Conservation (phyloP, 2,888 invertebrate genomes). For the Caenorhabditis japonica region DNA sequence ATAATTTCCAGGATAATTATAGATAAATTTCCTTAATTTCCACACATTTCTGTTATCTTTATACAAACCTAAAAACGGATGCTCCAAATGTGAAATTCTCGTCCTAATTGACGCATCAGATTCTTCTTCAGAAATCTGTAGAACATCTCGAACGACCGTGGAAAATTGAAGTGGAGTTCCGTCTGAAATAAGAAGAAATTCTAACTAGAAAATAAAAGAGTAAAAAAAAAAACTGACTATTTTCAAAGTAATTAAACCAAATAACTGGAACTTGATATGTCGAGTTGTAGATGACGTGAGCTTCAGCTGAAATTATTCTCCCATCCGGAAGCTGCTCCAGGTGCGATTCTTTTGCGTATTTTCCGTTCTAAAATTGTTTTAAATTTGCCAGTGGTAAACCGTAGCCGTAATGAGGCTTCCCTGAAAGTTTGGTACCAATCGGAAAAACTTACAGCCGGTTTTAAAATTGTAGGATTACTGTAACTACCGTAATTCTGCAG, state of each 20-base stretch:
- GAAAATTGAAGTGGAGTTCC: slow-evolving; percentile 18
- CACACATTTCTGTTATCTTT: no score
- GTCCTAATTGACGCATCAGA: slow-evolving; percentile 13
- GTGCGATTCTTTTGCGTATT: slow-evolving; percentile 17
- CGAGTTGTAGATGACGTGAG: slow-evolving; percentile 62
- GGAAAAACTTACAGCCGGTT: no score
- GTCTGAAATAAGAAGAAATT: slow-evolving; percentile 18
- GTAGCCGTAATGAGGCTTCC: no score
- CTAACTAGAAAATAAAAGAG: neutral
- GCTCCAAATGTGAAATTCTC: slow-evolving; percentile 36
- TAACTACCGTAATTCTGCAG: no score
- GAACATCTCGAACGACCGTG: slow-evolving; percentile 20
- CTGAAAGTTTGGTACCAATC: no score
- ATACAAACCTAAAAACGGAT: slow-evolving; percentile 24
- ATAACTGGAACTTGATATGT: slow-evolving; percentile 67
- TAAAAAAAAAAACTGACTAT: slow-evolving; percentile 43
- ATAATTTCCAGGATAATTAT: no score
- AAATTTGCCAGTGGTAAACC: no score
- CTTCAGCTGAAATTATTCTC: slow-evolving; percentile 15
- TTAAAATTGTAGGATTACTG: no score
- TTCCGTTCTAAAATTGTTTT: slow-evolving; percentile 11
- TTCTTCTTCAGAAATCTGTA: slow-evolving; percentile 19
- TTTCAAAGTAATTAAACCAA: slow-evolving; percentile 70
- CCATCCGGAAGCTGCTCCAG: slow-evolving; percentile 16
- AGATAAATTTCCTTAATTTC: no score